Evolutionary conservation across 2,888 invertebrate species (phyloP).

Genomic region (Megaustenia siamemsis): DNA sequence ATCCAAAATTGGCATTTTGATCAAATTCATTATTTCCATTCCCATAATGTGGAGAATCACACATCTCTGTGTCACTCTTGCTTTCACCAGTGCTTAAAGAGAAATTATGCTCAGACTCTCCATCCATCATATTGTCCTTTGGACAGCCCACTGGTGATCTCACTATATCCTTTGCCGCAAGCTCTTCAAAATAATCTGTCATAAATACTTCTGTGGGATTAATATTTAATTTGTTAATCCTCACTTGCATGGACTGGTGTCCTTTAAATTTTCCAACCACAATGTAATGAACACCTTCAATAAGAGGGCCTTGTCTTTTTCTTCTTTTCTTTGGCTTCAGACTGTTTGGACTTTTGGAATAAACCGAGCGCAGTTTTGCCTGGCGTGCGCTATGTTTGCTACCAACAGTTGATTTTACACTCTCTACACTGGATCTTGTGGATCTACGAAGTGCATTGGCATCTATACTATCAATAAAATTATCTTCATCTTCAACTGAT

Average conservation of each 20-base stretch:
- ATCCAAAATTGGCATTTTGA: not conserved
- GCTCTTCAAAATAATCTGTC: constrained; percentile 30
- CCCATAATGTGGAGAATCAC: not conserved
- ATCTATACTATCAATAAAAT: not conserved
- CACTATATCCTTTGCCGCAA: constrained; percentile 30
- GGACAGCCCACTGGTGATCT: constrained; percentile 6
- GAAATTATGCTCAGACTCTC: not conserved
- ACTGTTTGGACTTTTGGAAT: not conserved
- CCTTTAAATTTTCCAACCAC: constrained; percentile 73
- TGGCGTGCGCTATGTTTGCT: constrained; percentile 20
- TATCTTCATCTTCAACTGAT: not conserved
- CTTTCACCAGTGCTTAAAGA: not conserved
- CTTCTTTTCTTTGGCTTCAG: constrained; percentile 17
- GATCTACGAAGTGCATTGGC: not conserved
- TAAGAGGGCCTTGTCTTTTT: constrained; percentile 23
- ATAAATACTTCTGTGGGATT: constrained; percentile 41
- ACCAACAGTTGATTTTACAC: not conserved
- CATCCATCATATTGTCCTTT: not conserved
- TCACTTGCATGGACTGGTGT: constrained; percentile 68
- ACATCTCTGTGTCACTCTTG: constrained; percentile 1
- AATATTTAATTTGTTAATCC: constrained; percentile 60
- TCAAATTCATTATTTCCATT: not conserved
- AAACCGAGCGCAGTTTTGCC: constrained; percentile 28
- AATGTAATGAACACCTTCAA: constrained; percentile 66
- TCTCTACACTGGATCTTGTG: not conserved